These are phyloP conservation scores for Fopius arisanus DNA, from an alignment of 1,140 invertebrate species.

Conservation along the genomic window DNA sequence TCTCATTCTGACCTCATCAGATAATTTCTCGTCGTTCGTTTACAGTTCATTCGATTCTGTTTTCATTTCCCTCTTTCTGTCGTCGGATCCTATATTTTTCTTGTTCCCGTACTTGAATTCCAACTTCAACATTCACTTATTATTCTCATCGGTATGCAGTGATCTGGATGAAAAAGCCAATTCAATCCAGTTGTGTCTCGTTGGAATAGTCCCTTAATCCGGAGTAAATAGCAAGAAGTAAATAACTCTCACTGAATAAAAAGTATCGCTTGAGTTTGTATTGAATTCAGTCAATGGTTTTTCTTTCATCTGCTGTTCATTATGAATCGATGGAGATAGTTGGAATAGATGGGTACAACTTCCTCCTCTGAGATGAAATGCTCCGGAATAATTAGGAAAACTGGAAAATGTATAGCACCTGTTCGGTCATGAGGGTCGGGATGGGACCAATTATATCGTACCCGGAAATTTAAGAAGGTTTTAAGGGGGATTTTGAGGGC, in stretches of 20 bases:
- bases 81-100: background rate
- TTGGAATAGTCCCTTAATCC: background rate
- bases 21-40: background rate
- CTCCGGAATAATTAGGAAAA: background rate
- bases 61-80: background rate
- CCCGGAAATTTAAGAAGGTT: background rate
- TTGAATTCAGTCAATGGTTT: too few relatives aligned
- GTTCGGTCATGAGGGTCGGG: background rate
- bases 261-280: background rate
- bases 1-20: background rate
- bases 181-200: background rate
- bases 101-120: background rate
- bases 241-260: background rate
- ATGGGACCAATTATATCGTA: background rate
- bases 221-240: background rate
- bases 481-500: background rate
- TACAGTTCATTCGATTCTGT: background rate
- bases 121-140: background rate
- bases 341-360: too few relatives aligned
- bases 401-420: background rate
- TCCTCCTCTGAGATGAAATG: background rate
- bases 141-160: constrained; percentile 2
- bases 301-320: too few relatives aligned
- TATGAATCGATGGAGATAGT: too few relatives aligned
- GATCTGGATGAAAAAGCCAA: background rate